Conservation (phyloP, 2,888 invertebrate genomes). For the Teleiodes luculella region DNA sequence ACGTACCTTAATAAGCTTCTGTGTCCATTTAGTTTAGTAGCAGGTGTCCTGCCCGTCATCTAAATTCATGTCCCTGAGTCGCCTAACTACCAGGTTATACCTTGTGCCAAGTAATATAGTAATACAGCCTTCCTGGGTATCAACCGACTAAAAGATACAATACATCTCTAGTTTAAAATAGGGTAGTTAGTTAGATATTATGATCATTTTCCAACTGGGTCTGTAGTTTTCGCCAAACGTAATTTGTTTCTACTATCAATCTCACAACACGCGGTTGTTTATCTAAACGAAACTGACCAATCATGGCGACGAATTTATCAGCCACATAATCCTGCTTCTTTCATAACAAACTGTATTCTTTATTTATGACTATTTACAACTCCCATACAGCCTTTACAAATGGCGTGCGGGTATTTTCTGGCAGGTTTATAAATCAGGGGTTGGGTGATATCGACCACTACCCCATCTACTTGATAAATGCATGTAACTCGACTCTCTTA, state of each 20-base stretch:
- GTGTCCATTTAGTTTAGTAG: no score
- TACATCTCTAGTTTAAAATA: no score
- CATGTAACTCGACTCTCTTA: slow-evolving; percentile 46
- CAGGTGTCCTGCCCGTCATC: no score
- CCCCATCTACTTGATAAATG: slow-evolving; percentile 68
- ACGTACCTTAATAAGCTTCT: no score
- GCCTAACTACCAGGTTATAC: no score
- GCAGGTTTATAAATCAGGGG: slow-evolving; percentile 60
- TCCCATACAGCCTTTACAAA: slow-evolving; percentile 37
- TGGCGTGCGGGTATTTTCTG: slow-evolving; percentile 51
- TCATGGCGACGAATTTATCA: neutral
- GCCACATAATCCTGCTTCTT: slow-evolving; percentile 6
- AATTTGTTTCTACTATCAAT: neutral
- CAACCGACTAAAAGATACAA: no score
- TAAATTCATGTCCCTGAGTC: no score
- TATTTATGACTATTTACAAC: slow-evolving; percentile 45
- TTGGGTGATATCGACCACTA: slow-evolving; percentile 48
- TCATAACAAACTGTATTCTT: slow-evolving; percentile 21
- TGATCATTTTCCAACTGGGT: no score
- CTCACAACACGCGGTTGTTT: neutral
- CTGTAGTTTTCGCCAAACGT: no score
- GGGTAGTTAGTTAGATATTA: no score
- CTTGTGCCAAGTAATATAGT: no score
- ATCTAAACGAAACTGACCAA: neutral
- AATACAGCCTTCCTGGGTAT: no score